A percentile compares a stretch with the other conserved stretches of the same genome.
These are phyloP conservation scores for Tetramorium parvispinum DNA, from an alignment of 1,140 invertebrate species.

Conservation along the genomic window DNA sequence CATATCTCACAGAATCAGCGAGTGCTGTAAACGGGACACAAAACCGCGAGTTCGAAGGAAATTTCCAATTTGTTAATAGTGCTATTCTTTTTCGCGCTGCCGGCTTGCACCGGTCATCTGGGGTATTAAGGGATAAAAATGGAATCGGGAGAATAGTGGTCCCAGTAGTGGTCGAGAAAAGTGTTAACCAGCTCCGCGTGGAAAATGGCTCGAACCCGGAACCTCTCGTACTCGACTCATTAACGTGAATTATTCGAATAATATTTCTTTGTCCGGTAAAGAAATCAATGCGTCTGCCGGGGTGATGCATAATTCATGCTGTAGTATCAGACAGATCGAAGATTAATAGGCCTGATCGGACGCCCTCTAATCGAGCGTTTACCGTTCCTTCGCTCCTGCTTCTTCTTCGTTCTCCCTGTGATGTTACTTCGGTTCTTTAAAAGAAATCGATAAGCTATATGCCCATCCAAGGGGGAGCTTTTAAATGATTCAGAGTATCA, in stretches of 20 bases:
- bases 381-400: constrained; percentile 56
- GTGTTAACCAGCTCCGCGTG: constrained; percentile 16
- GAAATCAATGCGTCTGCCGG: constrained; percentile 82
- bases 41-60: neutral
- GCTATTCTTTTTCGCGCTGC: constrained; percentile 22
- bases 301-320: constrained; percentile 82
- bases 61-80: constrained; percentile 67
- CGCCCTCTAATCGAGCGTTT: constrained; percentile 81
- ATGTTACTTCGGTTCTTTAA: constrained; percentile 35
- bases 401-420: neutral
- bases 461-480: neutral
- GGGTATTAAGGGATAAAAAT: constrained; percentile 49
- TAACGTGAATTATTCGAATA: constrained; percentile 85
- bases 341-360: constrained; percentile 82
- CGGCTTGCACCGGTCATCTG: constrained; percentile 22
- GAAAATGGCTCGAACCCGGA: constrained; percentile 51
- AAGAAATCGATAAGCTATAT: constrained; percentile 69
- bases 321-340: constrained; percentile 80
- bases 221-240: constrained; percentile 74
- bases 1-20: constrained; percentile 37
- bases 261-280: constrained; percentile 81
- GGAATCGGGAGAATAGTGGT: constrained; percentile 1
- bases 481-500: constrained; percentile 57
- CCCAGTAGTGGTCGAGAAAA: neutral
- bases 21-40: neutral